Evolutionary conservation across 2,888 invertebrate genomes (phyloP).

Genomic region (Drosophila paranaensis): DNA sequence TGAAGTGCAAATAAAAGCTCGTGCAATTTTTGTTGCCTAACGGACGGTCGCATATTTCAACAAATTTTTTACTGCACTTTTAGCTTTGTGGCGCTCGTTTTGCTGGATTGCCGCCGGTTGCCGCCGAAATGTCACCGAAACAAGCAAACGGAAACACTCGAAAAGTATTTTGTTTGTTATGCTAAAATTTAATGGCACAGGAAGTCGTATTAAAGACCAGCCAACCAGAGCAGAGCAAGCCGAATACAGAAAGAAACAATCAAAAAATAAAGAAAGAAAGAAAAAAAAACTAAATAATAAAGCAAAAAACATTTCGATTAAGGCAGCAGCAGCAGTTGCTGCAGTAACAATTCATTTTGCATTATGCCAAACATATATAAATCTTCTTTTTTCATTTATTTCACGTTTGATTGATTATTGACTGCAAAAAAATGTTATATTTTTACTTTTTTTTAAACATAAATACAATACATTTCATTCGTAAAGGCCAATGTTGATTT

Average conservation of each 20-base stretch:
- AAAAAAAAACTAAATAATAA: conserved; percentile 23
- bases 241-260: conserved; percentile 13
- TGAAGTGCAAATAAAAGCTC: conserved; percentile 77
- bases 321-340: conserved; percentile 3
- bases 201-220: conserved; percentile 74
- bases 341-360: conserved; percentile 45
- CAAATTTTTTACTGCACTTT: conserved; percentile 80
- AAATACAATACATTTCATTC: conserved; percentile 55
- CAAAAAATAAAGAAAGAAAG: background rate
- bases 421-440: conserved; percentile 32
- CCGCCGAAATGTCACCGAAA: conserved; percentile 72
- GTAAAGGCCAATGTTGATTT: conserved; percentile 76
- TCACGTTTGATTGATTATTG: conserved; percentile 76
- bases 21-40: conserved; percentile 57
- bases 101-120: conserved; percentile 34
- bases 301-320: conserved; percentile 25
- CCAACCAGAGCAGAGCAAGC: conserved; percentile 18
- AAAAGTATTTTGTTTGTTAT: conserved; percentile 81
- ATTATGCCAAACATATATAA: conserved; percentile 34
- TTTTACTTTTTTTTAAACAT: conserved; percentile 12
- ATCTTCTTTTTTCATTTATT: conserved; percentile 62
- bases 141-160: conserved; percentile 78
- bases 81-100: conserved; percentile 42
- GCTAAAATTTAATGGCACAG: conserved; percentile 77
- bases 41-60: conserved; percentile 72